phyloP scores from a whole-genome alignment of 2,797 vertebrate species.

The Hippocampus kuda region DNA sequence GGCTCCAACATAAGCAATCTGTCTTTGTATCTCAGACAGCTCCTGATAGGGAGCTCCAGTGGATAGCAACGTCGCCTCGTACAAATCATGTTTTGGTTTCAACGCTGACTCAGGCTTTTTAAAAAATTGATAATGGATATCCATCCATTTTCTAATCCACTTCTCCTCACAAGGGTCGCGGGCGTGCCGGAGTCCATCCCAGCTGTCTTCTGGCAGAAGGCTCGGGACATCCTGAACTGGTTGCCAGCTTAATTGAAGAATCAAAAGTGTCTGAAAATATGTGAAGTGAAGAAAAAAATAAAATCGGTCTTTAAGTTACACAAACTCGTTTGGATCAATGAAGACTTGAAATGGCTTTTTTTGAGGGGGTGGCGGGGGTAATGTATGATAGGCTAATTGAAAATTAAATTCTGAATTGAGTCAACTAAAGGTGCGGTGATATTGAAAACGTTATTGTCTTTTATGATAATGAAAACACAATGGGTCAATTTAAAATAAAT shows the following conservation, averaged over 20 bases:
- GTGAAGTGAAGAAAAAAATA: no score
- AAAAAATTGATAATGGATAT: not conserved
- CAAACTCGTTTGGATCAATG: no score
- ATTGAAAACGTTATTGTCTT: not conserved
- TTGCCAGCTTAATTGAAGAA: no score
- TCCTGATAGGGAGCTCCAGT: not conserved
- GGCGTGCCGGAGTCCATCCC: no score
- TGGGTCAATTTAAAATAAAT: not conserved
- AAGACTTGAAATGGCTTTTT: no score
- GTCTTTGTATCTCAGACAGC: not conserved
- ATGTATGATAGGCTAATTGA: not conserved
- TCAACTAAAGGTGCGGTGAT: no score
- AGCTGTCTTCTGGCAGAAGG: no score
- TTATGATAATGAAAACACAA: not conserved
- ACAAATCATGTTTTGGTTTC: not conserved
- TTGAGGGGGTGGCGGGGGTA: fast-evolving
- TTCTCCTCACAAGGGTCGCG: no score
- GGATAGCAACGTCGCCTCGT: not conserved
- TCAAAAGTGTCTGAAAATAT: no score
- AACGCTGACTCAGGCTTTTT: not conserved
- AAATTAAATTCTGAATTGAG: not conserved
- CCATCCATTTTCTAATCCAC: no score
- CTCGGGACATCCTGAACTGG: no score
- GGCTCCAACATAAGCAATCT: slow-evolving; percentile 4
- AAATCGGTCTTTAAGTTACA: no score